Conservation (phyloP, 92 coral and sea anemone genomes). For the Diadumene lineata region DNA sequence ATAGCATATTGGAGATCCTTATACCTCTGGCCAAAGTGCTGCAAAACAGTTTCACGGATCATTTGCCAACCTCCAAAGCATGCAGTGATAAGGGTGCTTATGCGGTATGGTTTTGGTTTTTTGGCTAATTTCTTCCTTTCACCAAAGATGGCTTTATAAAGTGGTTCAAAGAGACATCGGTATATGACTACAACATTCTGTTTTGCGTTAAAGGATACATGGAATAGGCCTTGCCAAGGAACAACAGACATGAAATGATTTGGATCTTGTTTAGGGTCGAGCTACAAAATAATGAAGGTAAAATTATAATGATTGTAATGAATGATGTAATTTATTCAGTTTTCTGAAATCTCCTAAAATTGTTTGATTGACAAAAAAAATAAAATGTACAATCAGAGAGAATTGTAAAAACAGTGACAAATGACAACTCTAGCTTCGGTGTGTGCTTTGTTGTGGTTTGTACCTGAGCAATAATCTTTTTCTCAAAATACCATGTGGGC, state of each 20-base stretch:
- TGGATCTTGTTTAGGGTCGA: constrained; percentile 16
- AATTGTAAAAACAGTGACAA: not conserved
- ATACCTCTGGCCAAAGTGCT: constrained; percentile 26
- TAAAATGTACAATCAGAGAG: not conserved
- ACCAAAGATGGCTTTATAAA: constrained; percentile 45
- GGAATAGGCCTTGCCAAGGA: constrained; percentile 65
- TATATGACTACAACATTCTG: constrained; percentile 44
- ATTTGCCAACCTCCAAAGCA: constrained; percentile 40
- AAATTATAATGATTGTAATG: no score
- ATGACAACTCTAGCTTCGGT: no score
- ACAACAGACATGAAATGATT: constrained; percentile 25
- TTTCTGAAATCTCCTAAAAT: no score
- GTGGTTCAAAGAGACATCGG: constrained; percentile 42
- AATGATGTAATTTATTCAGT: no score
- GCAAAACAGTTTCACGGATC: not conserved
- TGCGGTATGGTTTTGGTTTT: constrained; percentile 34
- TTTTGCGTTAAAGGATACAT: constrained; percentile 45
- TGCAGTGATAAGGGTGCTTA: constrained; percentile 35
- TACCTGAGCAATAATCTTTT: constrained; percentile 41
- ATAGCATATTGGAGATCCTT: constrained; percentile 23
- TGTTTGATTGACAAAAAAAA: no score
- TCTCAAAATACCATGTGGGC: constrained; percentile 60
- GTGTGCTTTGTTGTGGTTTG: not conserved
- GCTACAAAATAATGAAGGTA: not conserved
- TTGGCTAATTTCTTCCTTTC: constrained; percentile 37